Base-by-base conservation (phyloP, 2,113 vertebrate genomes). In the Eclectus roratus region DNA sequence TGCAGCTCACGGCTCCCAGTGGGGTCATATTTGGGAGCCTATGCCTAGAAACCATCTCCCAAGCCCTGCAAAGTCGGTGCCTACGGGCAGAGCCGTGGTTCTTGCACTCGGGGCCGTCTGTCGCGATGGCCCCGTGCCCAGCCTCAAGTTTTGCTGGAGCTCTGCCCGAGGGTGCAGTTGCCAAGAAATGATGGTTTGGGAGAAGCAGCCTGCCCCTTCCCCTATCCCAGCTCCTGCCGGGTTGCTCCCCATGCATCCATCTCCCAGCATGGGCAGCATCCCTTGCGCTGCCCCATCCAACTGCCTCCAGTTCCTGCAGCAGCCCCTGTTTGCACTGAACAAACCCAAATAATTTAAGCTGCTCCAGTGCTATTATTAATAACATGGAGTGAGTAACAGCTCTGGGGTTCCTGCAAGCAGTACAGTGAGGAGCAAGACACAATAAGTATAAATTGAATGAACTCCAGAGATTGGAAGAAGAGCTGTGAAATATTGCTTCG, bases 401-500 rank as follows among this genome's bases (percentile, higher is more conserved):
- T 56, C 95, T 60, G 82, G 79, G 76, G 76, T 41, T 68, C 82
- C 79, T 84, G n/a, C n/a, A 2, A 74, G 91, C 58, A 7, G 79
- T 1, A 31, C 70, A 9, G 85, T 68, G 87, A 88, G 63, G 66
- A 88, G 63, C 43, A 68, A 56, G 88, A 64, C 79, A 74, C 82
- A 88, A n/a, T 91, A 89, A 80, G 60, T 83, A 80, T 47, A 91
- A 91, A 93, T 83, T 25, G 89, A 96, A 71, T 35, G 82, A 95
- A 18, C 90, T 88, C 79, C 85, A 64, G 95, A 88, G 92, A 71
- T 0, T 58, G 64, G 58, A 91, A 21, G 18, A 66, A 73, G 94
- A 74, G 90, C 88, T 88, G 88, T 85, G 80, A 93, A 94, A 86
- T 93, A 91, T 88, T 91, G 88, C 93, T 91, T 43, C 19, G 39